Evolutionary conservation across 1,140 invertebrate species (phyloP), one percentile per base, ranked within the genome.

Genomic region (Drosophila arizonae): DNA sequence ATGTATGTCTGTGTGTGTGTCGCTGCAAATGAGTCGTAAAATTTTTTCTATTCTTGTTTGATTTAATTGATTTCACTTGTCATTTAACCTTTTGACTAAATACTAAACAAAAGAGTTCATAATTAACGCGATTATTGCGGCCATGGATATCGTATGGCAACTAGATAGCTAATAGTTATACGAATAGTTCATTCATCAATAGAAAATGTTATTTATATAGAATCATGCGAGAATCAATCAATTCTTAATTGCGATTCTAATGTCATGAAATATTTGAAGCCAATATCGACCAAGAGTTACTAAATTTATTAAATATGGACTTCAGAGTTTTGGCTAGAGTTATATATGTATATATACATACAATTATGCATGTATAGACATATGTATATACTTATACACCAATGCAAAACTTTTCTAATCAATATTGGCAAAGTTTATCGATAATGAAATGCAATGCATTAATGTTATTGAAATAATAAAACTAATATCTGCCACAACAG

Each of bases 391-490:
- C 10, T 33, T 8, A 8, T 33, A 30, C 10, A 6, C 9, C 36
- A 60, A 55, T 68, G 68, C 57, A 24, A 28, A 76, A 79, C 45
- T 66, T 79, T 68, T 48, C 17, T 17, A 62, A 76, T 68, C 55
- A 67, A 72, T 64, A 60, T 70, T 43, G 39, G 36, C 17, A 75
- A 88, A 88, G 70, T 88, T 88, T 88, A 73, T 76, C 84, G 65
- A 88, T 88, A 88, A 88, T 75, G 79, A 82, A 84, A 88, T 80
- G 63, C 68, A 56, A 72, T 80, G 81, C 77, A 68, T 88, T 88
- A 77, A 71, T 88, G 81, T 88, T 82, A 87, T 87, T 87, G 84
- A 66, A 78, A 82, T 88, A 88, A 87, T 88, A 78, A 85, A 85
- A 81, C 74, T 85, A 81, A 86, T 86, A 85, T 76, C 62, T 58